phyloP scores from a whole-genome alignment of 2,113 vertebrate genomes.

The Orthonyx spaldingii region DNA sequence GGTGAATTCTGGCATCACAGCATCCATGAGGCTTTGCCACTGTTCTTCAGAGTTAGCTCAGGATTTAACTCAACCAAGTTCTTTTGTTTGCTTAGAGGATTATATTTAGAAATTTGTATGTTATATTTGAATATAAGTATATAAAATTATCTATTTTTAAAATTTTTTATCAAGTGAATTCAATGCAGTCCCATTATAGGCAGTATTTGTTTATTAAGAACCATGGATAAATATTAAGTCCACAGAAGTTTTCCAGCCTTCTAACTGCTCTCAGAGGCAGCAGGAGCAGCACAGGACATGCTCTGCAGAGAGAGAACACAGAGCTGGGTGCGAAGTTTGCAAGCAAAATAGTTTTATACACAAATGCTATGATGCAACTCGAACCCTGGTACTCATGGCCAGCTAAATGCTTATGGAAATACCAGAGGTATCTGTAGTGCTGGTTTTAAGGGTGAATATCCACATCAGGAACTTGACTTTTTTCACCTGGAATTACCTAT shows the following conservation, averaged over 20 bases:
- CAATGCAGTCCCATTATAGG: background rate
- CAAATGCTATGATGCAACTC: background rate
- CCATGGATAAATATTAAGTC: background rate
- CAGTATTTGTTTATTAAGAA: background rate
- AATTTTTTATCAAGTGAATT: background rate
- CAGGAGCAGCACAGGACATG: background rate
- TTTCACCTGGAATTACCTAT: background rate
- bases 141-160: background rate
- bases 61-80: background rate
- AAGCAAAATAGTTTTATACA: background rate
- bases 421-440: background rate
- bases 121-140: background rate
- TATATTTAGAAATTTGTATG: background rate
- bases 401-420: background rate
- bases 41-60: background rate
- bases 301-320: background rate
- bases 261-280: background rate
- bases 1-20: background rate
- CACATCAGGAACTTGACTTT: background rate
- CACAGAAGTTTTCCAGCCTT: background rate
- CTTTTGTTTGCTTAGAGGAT: background rate
- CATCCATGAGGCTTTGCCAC: fast-evolving
- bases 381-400: background rate
- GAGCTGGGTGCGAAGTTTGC: background rate
- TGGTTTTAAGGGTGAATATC: background rate